These are phyloP conservation scores for Eurystomus gularis DNA, from an alignment of 2,113 vertebrate species.

Conservation along the genomic window DNA sequence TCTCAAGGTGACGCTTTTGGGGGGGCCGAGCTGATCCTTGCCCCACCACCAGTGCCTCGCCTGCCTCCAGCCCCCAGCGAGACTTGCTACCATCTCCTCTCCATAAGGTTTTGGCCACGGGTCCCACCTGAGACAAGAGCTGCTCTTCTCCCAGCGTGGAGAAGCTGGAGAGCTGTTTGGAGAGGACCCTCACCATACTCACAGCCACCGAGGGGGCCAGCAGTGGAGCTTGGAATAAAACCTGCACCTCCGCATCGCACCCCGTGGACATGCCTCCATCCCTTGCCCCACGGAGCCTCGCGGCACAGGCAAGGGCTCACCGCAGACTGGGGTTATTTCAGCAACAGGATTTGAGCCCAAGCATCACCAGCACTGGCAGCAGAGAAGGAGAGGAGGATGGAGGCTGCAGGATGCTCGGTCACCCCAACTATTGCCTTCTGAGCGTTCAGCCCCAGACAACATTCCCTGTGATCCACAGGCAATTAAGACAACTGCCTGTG, in stretches of 20 bases:
- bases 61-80: rapidly evolving
- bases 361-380: neutral
- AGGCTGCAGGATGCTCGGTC: neutral
- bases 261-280: rapidly evolving
- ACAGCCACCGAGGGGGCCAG: rapidly evolving
- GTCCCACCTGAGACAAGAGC: neutral
- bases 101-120: rapidly evolving
- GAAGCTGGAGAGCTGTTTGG: neutral
- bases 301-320: rapidly evolving
- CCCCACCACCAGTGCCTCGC: no score
- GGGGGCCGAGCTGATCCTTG: neutral
- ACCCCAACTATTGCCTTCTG: rapidly evolving
- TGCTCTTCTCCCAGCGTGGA: neutral
- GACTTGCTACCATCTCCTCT: neutral
- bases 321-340: rapidly evolving
- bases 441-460: rapidly evolving
- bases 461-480: neutral
- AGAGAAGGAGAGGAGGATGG: neutral
- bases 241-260: no score
- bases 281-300: neutral
- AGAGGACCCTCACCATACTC: neutral
- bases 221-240: neutral
- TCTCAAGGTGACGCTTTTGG: rapidly evolving
- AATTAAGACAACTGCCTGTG: rapidly evolving
- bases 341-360: neutral